Base-by-base conservation (phyloP, 2,113 vertebrate species). In the Nerophis ophidion region DNA sequence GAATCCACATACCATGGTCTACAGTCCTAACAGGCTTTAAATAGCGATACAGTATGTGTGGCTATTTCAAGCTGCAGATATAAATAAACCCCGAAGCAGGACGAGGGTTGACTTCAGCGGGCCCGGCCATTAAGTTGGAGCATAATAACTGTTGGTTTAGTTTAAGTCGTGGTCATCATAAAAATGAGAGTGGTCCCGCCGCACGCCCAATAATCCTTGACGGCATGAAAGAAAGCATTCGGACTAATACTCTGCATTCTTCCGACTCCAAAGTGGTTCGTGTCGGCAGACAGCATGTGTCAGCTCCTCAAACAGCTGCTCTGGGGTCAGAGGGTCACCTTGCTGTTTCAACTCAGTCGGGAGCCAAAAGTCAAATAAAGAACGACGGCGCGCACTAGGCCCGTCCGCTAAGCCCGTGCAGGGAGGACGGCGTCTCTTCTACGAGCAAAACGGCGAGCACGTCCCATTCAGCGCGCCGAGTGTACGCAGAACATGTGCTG, bases 251-350 rank as follows among this genome's bases (percentile, higher is more conserved):
- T 58, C 72, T 42, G 33, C 65, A 70, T 72, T 74, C 74, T 51
- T 45, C 5, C 48, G 62, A 49, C 57, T 69, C 1, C 34, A 15
- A 14, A 1, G 60, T 60, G 69, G 6, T 33, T 70, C 76, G 72
- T 65, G 64, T 65, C 35, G 3, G 68, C 64, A 57, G 61, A 47
- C 64, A 40, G 46, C 71, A 81, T 35, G 34, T 75, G 79, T 65
- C 60, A 26, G 44, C 35, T 50, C 36, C 17, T 34, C 61, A 10
- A 17, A 68, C 82, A 83, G 79, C 80, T 81, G 80, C 59, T 66
- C 56, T 40, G n/a, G 49, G 72, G 76, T 83, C 71, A 77, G 71
- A 72, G 79, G 53, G 38, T 8, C 11, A 61, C 42, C 8, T 52
- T 67, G 65, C 53, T 72, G 71, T 48, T 72, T 72, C 40, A 48